Base-by-base conservation (phyloP, 1,140 invertebrate species). In the Philaenus spumarius region DNA sequence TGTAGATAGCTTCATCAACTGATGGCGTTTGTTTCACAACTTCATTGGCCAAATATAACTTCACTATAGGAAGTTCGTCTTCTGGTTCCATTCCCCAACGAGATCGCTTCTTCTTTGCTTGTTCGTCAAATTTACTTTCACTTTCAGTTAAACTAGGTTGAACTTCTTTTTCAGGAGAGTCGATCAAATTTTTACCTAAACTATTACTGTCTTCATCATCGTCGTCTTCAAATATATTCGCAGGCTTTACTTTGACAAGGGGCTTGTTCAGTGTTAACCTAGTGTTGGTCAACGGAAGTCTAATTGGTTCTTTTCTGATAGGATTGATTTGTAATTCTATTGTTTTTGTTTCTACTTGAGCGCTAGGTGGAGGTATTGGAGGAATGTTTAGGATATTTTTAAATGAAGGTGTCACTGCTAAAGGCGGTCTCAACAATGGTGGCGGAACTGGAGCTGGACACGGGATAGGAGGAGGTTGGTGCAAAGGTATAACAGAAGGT, bases 141-240 rank as follows among this genome's bases (percentile, higher is more conserved):
- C 23, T 26, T 22, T n/a, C n/a, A n/a, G 19, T 7, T 22, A 12
- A 2, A 50, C 11, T 11, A 50, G 17, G 23, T 55, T 7, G 40
- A n/a, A 17, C 19, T 22, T 17, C 15, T 14, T 30, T 45, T 43
- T 17, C 22, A 30, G 26, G 26, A 30, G 26, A 30, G 9, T 30
- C 26, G 9, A 30, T 30, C 26, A 30, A 9, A 30, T 30, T 30
- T 30, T 30, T 30, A 30, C 26, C 9, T 9, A 30, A 39, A 26
- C 35, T 51, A n/a, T 22, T 46, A 11, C n/a, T 40, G 15, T 55
- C 53, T 20, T 35, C 43, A n/a, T 58, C 46, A 43, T 42, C 40
- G 26, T 55, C 52, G 37, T 58, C 47, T 17, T 58, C 56, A 51
- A 58, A 58, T 19, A 58, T 58, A 26, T 58, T 50, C 14, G 47